Evolutionary conservation across 2,113 vertebrate species (phyloP).

Genomic region (Sigmodon hispidus): DNA sequence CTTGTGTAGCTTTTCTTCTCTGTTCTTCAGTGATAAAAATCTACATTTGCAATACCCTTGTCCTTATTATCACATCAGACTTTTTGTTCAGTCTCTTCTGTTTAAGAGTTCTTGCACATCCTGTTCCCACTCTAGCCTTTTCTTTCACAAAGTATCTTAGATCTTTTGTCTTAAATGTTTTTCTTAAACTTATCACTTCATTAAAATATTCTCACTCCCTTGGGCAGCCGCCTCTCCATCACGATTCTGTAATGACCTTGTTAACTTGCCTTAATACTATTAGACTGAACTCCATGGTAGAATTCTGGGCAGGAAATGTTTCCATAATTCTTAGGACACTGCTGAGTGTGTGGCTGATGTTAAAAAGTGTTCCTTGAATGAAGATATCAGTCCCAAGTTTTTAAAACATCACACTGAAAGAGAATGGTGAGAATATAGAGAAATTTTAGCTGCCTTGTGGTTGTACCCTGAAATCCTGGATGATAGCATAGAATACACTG

Average conservation of each 20-base stretch:
- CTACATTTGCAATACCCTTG: background rate
- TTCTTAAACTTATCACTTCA: background rate
- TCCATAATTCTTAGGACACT: background rate
- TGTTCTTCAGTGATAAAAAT: background rate
- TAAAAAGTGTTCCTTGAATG: conserved; percentile 5
- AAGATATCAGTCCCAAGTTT: background rate
- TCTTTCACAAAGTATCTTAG: background rate
- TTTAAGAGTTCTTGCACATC: background rate
- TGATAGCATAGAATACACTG: background rate
- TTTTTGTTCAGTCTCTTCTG: background rate
- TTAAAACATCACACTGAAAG: background rate
- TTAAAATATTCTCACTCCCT: background rate
- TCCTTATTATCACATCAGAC: too few relatives aligned
- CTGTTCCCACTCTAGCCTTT: background rate
- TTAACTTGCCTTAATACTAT: background rate
- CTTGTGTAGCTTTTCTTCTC: background rate
- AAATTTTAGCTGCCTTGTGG: background rate
- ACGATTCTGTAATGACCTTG: background rate
- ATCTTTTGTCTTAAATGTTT: background rate
- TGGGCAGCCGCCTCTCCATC: background rate
- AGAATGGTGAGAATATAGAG: background rate
- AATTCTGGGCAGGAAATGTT: background rate
- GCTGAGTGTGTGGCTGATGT: background rate
- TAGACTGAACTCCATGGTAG: background rate
- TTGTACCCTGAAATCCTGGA: background rate